phyloP scores from a whole-genome alignment of 2,888 invertebrate species.

The Lypha dubia region DNA sequence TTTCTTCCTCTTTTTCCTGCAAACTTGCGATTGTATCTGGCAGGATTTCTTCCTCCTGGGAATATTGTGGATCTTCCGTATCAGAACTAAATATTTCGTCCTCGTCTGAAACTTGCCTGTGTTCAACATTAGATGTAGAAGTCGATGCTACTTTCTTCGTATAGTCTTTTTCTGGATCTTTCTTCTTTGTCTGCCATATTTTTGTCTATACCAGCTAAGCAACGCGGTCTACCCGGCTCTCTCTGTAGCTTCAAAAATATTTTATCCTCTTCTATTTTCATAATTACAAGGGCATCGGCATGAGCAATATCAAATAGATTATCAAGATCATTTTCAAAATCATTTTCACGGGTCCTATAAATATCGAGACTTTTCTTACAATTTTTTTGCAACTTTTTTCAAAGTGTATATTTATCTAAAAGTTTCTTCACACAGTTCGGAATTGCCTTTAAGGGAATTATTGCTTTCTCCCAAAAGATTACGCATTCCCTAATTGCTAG shows the following conservation, averaged over 20 bases:
- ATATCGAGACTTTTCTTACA: slow-evolving; percentile 15
- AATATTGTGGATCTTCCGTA: slow-evolving; percentile 2
- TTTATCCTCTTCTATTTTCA: slow-evolving; percentile 75
- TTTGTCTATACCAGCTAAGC: slow-evolving; percentile 54
- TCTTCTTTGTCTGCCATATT: slow-evolving; percentile 45
- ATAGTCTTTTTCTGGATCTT: slow-evolving; percentile 24
- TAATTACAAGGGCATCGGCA: slow-evolving; percentile 45
- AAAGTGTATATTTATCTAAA: slow-evolving; percentile 11
- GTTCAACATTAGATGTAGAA: slow-evolving; percentile 20
- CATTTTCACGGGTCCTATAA: slow-evolving; percentile 3
- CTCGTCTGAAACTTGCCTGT: no score
- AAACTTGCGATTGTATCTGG: background rate
- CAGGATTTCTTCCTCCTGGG: background rate
- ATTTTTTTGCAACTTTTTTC: slow-evolving; percentile 6
- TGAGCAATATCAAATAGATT: background rate
- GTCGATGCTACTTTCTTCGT: slow-evolving; percentile 5
- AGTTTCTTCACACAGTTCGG: slow-evolving; percentile 1
- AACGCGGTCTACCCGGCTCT: slow-evolving; percentile 49
- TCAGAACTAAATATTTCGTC: no score
- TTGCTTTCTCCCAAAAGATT: slow-evolving; percentile 17
- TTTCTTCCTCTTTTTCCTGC: slow-evolving; percentile 22
- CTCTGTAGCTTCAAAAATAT: slow-evolving; percentile 73
- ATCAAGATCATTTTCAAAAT: slow-evolving; percentile 2
- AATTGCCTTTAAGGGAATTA: background rate
- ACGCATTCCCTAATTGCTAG: slow-evolving; percentile 23